Conservation (phyloP, 1,140 invertebrate species). For the Danaus melanippus region DNA sequence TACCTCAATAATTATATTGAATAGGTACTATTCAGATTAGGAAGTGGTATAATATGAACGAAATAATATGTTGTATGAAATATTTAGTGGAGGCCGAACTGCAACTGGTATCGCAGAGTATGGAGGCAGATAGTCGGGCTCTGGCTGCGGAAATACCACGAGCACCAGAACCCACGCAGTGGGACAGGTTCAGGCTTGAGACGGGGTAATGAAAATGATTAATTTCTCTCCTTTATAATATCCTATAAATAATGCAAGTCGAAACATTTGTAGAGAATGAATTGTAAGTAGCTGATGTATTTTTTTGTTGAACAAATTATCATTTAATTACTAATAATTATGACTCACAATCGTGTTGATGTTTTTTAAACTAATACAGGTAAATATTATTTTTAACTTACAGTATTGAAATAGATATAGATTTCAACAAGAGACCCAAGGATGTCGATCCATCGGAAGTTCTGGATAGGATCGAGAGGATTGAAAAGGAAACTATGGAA, state of each 20-base stretch:
- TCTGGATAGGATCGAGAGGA: constrained; percentile 51
- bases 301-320: too few species aligned
- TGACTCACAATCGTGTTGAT: too few species aligned
- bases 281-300: too few species aligned
- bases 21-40: too few species aligned
- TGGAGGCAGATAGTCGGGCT: constrained; percentile 39
- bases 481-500: constrained; percentile 53
- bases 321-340: too few species aligned
- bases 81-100: constrained; percentile 25
- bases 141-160: constrained; percentile 54
- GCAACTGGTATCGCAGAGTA: constrained; percentile 33
- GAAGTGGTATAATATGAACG: too few species aligned
- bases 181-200: constrained; percentile 48
- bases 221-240: too few species aligned
- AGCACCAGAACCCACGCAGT: constrained; percentile 39
- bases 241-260: too few species aligned
- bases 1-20: too few species aligned
- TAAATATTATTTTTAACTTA: constrained; percentile 11
- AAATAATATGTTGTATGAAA: too few species aligned
- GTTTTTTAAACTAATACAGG: too few species aligned
- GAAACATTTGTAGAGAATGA: too few species aligned
- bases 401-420: constrained; percentile 58
- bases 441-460: constrained; percentile 37
- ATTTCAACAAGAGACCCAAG: constrained; percentile 41
- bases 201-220: constrained; percentile 40